These are phyloP conservation scores for Elephantulus edwardii DNA, from an alignment of 2,113 vertebrate species.

Conservation along the genomic window DNA sequence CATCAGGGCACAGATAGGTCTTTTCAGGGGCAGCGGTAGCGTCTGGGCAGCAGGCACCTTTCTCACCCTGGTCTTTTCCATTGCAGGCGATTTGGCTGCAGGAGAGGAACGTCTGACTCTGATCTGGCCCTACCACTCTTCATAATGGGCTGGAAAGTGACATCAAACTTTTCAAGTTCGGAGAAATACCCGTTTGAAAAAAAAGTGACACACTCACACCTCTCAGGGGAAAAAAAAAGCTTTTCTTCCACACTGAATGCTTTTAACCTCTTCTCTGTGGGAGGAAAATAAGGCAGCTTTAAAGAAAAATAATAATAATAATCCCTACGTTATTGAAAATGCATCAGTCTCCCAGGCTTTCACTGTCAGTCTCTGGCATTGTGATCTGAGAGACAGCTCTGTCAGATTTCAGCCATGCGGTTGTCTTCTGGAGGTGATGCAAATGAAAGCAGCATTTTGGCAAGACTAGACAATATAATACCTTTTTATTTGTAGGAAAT, in stretches of 20 bases:
- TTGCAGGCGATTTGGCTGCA: conserved; percentile 36
- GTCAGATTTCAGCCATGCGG: background rate
- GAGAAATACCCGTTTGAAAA: conserved; percentile 50
- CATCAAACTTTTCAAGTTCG: conserved; percentile 58
- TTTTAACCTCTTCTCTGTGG: conserved; percentile 48
- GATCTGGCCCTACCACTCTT: conserved; percentile 52
- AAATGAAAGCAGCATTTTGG: conserved; percentile 42
- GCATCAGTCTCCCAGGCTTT: background rate
- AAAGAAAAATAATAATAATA: conserved; percentile 48
- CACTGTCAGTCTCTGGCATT: conserved; percentile 12
- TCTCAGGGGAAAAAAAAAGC: no score
- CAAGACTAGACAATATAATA: background rate
- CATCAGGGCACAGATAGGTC: background rate
- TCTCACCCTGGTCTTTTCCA: conserved; percentile 59
- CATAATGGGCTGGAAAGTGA: conserved; percentile 64
- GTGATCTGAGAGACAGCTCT: background rate
- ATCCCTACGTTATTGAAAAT: conserved; percentile 61
- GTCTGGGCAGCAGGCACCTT: conserved; percentile 5
- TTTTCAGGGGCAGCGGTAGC: conserved; percentile 49
- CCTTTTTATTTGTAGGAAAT: background rate
- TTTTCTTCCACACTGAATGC: conserved; percentile 31
- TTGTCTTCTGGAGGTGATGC: background rate
- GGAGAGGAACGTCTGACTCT: conserved; percentile 45
- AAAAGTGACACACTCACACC: background rate
- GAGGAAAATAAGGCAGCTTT: background rate